Percentiles rank a stretch among this genome's conserved stretches.
These are phyloP conservation scores for Athene noctua DNA, from an alignment of 2,113 vertebrate genomes.

Conservation along the genomic window DNA sequence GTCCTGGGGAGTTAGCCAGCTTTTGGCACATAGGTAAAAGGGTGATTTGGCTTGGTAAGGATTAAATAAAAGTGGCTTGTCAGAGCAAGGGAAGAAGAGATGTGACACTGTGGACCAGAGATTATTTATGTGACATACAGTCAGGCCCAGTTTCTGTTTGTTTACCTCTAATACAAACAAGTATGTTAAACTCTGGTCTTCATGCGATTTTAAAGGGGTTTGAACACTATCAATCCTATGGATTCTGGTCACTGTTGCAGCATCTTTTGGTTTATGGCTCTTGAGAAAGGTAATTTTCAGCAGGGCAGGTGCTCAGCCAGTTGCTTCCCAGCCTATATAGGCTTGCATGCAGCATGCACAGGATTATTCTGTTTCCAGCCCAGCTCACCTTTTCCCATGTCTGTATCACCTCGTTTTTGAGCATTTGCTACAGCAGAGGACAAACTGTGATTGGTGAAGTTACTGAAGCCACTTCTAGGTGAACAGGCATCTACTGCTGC, in stretches of 20 bases:
- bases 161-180: background rate
- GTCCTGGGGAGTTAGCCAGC: background rate
- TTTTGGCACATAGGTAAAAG: background rate
- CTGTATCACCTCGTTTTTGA: background rate
- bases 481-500: background rate
- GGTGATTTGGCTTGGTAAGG: background rate
- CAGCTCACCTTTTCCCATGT: background rate
- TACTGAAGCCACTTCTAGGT: background rate
- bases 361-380: background rate
- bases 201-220: background rate
- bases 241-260: background rate
- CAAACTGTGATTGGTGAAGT: background rate
- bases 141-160: background rate
- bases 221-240: background rate
- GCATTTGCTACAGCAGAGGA: background rate
- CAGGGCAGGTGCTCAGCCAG: background rate
- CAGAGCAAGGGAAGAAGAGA: background rate
- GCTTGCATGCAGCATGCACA: background rate
- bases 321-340: background rate
- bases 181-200: background rate
- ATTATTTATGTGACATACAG: background rate
- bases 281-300: background rate
- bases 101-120: background rate
- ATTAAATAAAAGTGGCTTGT: background rate
- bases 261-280: background rate